phyloP scores from a whole-genome alignment of 2,797 vertebrate species.

The Clarias fuscus region DNA sequence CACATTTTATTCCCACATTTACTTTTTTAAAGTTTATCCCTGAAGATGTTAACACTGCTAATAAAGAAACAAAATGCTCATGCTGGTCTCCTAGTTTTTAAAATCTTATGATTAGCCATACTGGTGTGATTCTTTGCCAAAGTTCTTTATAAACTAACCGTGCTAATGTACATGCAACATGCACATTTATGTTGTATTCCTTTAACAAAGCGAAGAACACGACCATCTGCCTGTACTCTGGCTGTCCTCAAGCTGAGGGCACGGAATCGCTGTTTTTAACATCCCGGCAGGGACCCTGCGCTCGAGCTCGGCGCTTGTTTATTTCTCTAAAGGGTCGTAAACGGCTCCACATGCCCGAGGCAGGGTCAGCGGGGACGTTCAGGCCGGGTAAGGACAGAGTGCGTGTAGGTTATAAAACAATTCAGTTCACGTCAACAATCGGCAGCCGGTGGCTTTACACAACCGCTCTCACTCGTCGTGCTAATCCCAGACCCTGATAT shows the following conservation, averaged over 20 bases:
- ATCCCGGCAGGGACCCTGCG: conserved; percentile 23
- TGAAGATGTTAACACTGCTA: neutral
- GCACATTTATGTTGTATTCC: neutral
- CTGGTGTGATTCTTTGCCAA: neutral
- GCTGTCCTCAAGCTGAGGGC: conserved; percentile 42
- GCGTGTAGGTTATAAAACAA: conserved; percentile 39
- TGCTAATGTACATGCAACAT: no score
- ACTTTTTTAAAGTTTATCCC: neutral
- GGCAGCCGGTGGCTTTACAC: neutral
- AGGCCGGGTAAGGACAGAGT: conserved; percentile 50
- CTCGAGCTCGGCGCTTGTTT: conserved; percentile 31
- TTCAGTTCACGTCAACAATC: conserved; percentile 16
- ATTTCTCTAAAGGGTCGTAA: conserved; percentile 43
- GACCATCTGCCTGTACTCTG: conserved; percentile 40
- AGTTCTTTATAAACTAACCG: neutral
- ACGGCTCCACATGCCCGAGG: conserved; percentile 45
- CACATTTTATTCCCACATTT: neutral
- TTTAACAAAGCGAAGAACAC: neutral
- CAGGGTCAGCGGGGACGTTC: conserved; percentile 42
- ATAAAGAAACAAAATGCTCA: neutral
- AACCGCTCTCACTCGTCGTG: neutral
- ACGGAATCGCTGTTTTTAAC: conserved; percentile 34
- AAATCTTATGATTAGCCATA: neutral
- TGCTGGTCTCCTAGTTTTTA: neutral
- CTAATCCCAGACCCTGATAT: neutral